Evolutionary conservation across 1,140 invertebrate genomes (phyloP), one percentile per base, ranked within the genome.

Genomic region (Trachelipus rathkii): DNA sequence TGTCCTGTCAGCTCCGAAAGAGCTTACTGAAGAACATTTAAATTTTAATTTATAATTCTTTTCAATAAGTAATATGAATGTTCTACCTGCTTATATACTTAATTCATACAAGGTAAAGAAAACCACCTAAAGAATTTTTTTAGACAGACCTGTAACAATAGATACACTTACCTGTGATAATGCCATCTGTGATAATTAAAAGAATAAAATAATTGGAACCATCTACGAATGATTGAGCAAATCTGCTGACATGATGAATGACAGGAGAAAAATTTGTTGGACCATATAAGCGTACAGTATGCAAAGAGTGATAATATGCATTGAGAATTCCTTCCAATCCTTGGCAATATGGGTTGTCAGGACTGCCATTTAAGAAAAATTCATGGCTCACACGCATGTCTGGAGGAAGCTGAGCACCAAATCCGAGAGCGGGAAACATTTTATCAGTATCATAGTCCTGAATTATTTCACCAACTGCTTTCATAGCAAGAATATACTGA

Each of bases 121-220:
- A 33, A 33, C 6, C 33, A 33, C 33, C 33, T 3, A n/a, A n/a
- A n/a, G n/a, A 33, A 33, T 6, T 6, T 6, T 33, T 33, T 33
- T 33, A 33, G 1, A 33, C 6, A 33, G 6, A 33, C 33, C 6
- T 33, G 33, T 33, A 33, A 33, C 6, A 3, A 33, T 33, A 33
- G 33, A 33, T 3, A 33, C 1, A 24, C 73, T 76, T 86, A 83
- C 89, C 89, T 71, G 85, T 86, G 21, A 89, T 87, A 21, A 87
- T 86, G 44, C 89, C 89, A 84, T 89, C 89, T 15, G 89, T 89
- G 24, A 89, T 84, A 60, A 89, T 86, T 10, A 89, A 83, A 10
- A 89, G 82, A 8, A 89, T 83, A 82, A 86, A 88, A 81, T 89
- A 89, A 24, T 86, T 83, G 79, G 85, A 82, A 24, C 86, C 85